Base-by-base conservation (phyloP, 2,888 invertebrate species). In the Stegophylla sp. region DNA sequence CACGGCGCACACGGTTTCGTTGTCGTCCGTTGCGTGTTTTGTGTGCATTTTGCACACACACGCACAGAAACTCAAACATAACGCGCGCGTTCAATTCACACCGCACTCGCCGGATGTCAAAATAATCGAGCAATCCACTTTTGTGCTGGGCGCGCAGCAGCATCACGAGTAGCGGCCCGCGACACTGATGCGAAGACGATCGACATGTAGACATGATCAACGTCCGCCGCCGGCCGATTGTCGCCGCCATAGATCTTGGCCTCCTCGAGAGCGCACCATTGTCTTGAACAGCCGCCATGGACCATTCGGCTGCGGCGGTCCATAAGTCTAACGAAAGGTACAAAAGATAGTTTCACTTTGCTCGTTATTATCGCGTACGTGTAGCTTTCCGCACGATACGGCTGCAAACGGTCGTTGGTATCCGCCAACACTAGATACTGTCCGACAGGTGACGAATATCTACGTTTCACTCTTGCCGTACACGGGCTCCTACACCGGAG, bases 261-360 rank as follows among this genome's bases (percentile, higher is more conserved):
- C 66, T 34, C 59, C 56, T 59, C 59, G 67, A 63, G 79, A 41
- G 71, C 28, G 71, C 69, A 51, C 61, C 48, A 63, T 51, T 41
- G 75, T 64, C 75, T 28, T 77, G 67, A 67, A 67, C 67, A 48
- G 48, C 79, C 79, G 48, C 48, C 67, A 69, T 79, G 79, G 79
- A 79, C 45, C 61, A 59, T 48, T 59, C 79, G 48, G 71, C 48
- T 23, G 71, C 71, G 48, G 79, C 75, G 64, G 75, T 45, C 64
- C 75, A 69, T n/a, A 79, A 59, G 69, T 69, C 45, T 71, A 79
- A 79, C 56, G 79, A 79, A 61, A 79, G 71, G 79, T 79, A 79
- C 20, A 23, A 7, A 17, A 17, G 5, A 51, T n/a, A 4, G 51
- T 17, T 7, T 34, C 7, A n/a, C n/a, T 0, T 51, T 51, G 5